A percentile compares a stretch with the other conserved stretches of the same genome.
Conservation (phyloP, 2,797 vertebrate genomes). For the Gambelia wislizenii region DNA sequence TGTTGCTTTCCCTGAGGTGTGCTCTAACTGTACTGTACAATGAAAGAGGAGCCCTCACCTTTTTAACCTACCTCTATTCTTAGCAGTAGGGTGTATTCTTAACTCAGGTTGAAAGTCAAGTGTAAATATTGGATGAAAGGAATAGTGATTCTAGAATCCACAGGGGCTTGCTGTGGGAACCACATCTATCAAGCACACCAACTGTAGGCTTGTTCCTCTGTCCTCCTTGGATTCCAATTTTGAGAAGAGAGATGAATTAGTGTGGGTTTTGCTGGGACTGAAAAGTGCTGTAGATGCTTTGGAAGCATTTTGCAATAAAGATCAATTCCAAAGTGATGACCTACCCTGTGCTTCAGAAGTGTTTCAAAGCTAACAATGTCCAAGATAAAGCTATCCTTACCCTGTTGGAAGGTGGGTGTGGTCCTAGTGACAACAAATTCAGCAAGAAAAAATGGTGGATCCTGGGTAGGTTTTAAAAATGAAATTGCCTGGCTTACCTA, state of each 20-base stretch:
- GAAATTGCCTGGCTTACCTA: neutral
- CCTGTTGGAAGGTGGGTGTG: neutral
- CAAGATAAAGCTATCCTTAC: neutral
- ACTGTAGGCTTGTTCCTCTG: too few species aligned
- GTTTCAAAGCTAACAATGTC: neutral
- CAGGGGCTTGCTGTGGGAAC: neutral
- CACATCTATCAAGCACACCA: neutral
- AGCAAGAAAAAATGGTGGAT: neutral
- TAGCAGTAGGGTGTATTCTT: neutral
- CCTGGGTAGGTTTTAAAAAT: neutral
- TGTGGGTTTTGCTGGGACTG: neutral
- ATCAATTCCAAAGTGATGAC: neutral
- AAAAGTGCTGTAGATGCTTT: neutral
- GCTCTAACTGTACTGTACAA: neutral
- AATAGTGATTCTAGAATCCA: neutral
- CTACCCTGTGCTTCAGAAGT: neutral
- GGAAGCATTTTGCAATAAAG: neutral
- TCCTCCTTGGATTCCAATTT: neutral
- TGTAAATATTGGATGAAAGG: neutral
- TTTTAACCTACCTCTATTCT: neutral
- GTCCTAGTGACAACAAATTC: neutral
- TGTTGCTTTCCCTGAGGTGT: neutral
- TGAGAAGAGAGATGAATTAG: neutral
- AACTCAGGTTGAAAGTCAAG: neutral
- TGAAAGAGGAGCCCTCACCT: neutral